Percentiles rank a stretch among this genome's conserved stretches.
These are phyloP conservation scores for Apogon hyalosoma DNA, from an alignment of 2,797 vertebrate species.

Conservation along the genomic window DNA sequence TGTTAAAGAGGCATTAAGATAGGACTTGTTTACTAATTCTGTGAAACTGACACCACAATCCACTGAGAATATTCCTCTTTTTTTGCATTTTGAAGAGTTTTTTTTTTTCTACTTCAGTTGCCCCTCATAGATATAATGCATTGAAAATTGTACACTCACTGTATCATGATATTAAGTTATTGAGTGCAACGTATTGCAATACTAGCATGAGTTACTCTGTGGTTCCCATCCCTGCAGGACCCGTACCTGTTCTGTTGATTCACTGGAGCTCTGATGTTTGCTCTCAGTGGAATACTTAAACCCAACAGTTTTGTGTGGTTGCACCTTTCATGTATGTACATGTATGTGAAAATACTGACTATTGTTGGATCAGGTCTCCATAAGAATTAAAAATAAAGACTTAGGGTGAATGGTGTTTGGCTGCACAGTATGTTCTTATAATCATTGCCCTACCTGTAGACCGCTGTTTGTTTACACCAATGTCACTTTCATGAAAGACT, in stretches of 20 bases:
- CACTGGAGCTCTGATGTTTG: conserved; percentile 10
- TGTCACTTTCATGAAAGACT: conserved; percentile 6
- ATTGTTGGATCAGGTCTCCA: not conserved
- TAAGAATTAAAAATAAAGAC: not conserved
- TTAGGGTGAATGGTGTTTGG: not conserved
- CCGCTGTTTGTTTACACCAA: conserved; percentile 3
- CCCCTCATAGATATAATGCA: too few species aligned
- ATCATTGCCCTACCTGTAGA: not conserved
- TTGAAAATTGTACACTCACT: too few species aligned
- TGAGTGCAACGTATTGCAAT: too few species aligned
- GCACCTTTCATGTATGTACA: not conserved
- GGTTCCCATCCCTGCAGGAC: too few species aligned
- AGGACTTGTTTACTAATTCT: too few species aligned
- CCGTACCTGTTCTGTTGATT: not conserved
- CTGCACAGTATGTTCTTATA: conserved; percentile 1
- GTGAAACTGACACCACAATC: too few species aligned
- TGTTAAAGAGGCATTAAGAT: too few species aligned
- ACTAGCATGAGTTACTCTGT: too few species aligned
- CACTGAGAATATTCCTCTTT: too few species aligned
- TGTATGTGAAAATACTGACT: not conserved
- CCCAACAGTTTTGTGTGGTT: conserved; percentile 1
- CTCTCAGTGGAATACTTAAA: conserved; percentile 7
- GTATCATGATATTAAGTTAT: too few species aligned
- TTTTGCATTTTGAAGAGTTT: too few species aligned
- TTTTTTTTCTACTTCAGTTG: too few species aligned